Conservation (phyloP, 2,888 invertebrate genomes). For the Tinea pellionella region DNA sequence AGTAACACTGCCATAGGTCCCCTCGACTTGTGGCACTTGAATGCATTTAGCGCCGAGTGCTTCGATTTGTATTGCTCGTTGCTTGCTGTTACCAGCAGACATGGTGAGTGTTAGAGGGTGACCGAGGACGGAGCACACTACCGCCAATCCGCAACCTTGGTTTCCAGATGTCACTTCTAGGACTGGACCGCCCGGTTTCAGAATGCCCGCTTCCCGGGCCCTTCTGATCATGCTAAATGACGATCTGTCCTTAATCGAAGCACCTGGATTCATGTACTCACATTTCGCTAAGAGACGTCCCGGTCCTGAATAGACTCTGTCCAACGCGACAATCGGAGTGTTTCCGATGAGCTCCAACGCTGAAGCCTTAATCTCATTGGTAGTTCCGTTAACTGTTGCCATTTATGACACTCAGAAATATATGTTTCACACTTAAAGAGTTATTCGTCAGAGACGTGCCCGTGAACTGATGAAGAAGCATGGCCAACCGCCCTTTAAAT, state of each 20-base stretch:
- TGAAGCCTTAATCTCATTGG: constrained; percentile 49
- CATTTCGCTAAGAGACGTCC: constrained; percentile 57
- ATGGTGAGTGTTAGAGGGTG: constrained; percentile 54
- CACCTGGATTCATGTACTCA: constrained; percentile 62
- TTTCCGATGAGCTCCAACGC: constrained; percentile 57
- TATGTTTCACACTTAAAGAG: not conserved
- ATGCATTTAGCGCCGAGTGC: constrained; percentile 54
- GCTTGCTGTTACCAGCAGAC: constrained; percentile 57
- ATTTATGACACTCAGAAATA: constrained; percentile 18
- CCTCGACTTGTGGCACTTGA: constrained; percentile 54
- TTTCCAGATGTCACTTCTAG: constrained; percentile 58
- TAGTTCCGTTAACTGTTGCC: constrained; percentile 26
- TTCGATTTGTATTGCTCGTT: constrained; percentile 58
- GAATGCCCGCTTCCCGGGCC: constrained; percentile 36
- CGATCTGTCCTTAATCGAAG: constrained; percentile 55
- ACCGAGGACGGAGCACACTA: constrained; percentile 51
- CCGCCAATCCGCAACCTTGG: constrained; percentile 57
- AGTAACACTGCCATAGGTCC: constrained; percentile 55
- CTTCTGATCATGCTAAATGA: constrained; percentile 47
- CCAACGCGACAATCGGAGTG: constrained; percentile 56
- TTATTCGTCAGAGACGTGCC: not conserved
- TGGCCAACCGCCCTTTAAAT: constrained; percentile 12
- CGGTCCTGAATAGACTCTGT: constrained; percentile 49
- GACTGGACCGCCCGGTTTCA: constrained; percentile 44
- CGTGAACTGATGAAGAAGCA: constrained; percentile 7